phyloP scores from a whole-genome alignment of 2,113 vertebrate genomes.

The Hipposideros armiger region DNA sequence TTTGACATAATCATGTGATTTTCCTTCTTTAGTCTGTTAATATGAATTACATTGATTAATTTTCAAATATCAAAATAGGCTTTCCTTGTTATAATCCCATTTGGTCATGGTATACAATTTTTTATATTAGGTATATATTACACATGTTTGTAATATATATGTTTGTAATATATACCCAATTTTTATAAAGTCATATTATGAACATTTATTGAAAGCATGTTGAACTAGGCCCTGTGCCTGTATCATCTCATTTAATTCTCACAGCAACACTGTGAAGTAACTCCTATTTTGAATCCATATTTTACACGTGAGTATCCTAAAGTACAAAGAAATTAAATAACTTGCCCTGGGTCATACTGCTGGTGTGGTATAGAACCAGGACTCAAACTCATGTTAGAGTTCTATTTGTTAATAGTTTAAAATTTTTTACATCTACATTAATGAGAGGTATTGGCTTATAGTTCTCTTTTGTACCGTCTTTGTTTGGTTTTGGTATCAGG shows the following conservation, averaged over 20 bases:
- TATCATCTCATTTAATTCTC: slow-evolving; percentile 1
- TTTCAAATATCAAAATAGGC: background rate
- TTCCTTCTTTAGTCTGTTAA: slow-evolving; percentile 17
- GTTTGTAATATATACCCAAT: background rate
- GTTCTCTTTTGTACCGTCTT: background rate
- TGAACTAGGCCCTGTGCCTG: background rate
- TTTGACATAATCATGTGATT: background rate
- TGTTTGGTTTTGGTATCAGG: background rate
- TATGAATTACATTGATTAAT: background rate
- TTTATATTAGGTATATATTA: background rate
- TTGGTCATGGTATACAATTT: background rate
- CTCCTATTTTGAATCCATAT: background rate
- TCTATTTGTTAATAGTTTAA: background rate
- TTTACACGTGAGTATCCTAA: background rate
- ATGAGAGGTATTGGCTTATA: background rate
- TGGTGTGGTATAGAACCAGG: background rate
- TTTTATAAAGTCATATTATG: slow-evolving; percentile 1
- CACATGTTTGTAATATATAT: too few species aligned
- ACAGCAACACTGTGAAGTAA: background rate
- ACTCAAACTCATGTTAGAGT: background rate
- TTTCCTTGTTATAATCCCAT: background rate
- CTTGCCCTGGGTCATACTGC: background rate
- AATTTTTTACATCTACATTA: background rate
- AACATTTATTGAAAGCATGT: background rate
- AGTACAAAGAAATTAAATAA: background rate